Evolutionary conservation across 2,888 invertebrate species (phyloP).

Genomic region (Octodonta nipae): DNA sequence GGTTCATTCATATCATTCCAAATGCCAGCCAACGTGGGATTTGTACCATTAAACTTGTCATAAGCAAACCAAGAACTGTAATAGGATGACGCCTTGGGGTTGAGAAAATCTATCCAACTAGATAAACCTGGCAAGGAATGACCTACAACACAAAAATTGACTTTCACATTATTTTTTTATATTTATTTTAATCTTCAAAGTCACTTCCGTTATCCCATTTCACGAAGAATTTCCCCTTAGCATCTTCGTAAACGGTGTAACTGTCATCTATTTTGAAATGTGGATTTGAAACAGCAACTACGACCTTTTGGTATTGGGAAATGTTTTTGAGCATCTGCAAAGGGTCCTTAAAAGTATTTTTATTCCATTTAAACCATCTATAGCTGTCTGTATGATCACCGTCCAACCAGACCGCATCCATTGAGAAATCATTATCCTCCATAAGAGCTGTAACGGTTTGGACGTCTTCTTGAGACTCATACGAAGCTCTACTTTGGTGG

Average conservation of each 20-base stretch:
- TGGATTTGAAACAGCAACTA: conserved; percentile 90
- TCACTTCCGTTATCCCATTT: conserved; percentile 76
- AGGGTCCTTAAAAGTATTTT: conserved; percentile 61
- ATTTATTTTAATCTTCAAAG: conserved; percentile 77
- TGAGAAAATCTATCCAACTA: conserved; percentile 82
- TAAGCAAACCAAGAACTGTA: conserved; percentile 45
- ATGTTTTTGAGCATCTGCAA: conserved; percentile 76
- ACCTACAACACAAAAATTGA: too few relatives aligned
- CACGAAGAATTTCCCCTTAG: conserved; percentile 45
- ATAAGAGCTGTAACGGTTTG: conserved; percentile 65
- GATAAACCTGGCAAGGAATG: conserved; percentile 97
- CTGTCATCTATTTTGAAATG: conserved; percentile 84
- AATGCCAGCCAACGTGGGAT: conserved; percentile 53
- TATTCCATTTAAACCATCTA: conserved; percentile 74
- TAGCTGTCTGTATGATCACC: conserved; percentile 94
- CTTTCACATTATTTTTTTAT: too few relatives aligned
- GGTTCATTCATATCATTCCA: conserved; percentile 99
- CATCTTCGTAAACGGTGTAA: conserved; percentile 69
- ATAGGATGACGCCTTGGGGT: conserved; percentile 70
- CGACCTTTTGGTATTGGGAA: conserved; percentile 70
- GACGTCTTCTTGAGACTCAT: conserved; percentile 88
- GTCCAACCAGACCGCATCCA: conserved; percentile 94
- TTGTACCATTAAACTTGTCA: conserved; percentile 44
- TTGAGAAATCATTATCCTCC: conserved; percentile 79
- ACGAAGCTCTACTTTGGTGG: conserved; percentile 50